Conservation (phyloP, 2,797 vertebrate species). For the Enteromius paludinosus region DNA sequence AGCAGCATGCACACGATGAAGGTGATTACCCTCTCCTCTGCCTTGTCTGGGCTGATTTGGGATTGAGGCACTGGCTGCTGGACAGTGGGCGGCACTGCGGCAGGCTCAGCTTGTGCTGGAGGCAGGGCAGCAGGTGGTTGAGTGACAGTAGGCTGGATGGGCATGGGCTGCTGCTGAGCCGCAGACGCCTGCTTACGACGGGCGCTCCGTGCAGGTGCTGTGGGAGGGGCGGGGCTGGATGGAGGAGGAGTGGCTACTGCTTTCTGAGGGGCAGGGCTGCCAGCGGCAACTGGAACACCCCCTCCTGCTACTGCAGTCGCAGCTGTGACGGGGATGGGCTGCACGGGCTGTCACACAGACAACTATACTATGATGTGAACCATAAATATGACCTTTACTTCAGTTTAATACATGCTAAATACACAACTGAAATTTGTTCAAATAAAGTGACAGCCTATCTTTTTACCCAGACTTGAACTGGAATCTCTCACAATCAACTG, state of each 20-base stretch:
- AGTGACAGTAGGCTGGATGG: conserved; percentile 49
- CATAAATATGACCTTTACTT: not conserved
- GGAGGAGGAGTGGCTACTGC: conserved; percentile 65
- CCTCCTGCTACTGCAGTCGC: conserved; percentile 54
- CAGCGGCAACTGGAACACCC: conserved; percentile 35
- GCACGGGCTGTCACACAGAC: conserved; percentile 64
- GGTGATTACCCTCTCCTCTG: conserved; percentile 66
- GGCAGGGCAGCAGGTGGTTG: conserved; percentile 50
- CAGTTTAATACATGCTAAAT: not conserved
- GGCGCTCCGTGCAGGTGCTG: conserved; percentile 73
- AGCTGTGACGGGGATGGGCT: conserved; percentile 75
- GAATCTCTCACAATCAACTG: not conserved
- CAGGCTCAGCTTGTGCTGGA: conserved; percentile 38
- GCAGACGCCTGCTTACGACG: conserved; percentile 71
- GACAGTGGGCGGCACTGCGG: conserved; percentile 9
- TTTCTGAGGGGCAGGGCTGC: conserved; percentile 66
- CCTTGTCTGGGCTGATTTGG: conserved; percentile 64
- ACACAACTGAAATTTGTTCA: not conserved
- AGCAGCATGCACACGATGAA: conserved; percentile 18
- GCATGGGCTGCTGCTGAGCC: conserved; percentile 44
- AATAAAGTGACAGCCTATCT: not conserved
- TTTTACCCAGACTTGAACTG: conserved; percentile 17
- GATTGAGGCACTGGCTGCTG: conserved; percentile 40
- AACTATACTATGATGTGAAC: conserved; percentile 36
- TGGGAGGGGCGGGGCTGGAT: conserved; percentile 77